These are phyloP conservation scores for Synaphobranchus kaupii DNA, from an alignment of 2,797 vertebrate genomes.

Conservation along the genomic window DNA sequence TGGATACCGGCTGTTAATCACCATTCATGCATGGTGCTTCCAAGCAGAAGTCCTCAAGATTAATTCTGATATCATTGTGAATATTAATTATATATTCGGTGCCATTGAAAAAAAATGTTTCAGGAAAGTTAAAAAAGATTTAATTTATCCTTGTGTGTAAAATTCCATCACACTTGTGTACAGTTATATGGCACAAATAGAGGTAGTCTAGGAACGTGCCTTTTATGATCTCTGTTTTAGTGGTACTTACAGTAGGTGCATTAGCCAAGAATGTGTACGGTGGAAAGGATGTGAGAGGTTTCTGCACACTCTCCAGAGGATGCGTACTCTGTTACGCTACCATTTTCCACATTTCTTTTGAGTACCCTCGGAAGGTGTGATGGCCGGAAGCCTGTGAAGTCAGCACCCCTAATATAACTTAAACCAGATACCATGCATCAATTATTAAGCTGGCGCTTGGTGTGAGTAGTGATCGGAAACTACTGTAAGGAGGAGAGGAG, in stretches of 20 bases:
- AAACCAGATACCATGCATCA: slow-evolving; percentile 57
- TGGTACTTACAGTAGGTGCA: background rate
- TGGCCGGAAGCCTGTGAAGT: slow-evolving; percentile 10
- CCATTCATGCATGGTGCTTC: background rate
- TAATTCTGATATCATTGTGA: background rate
- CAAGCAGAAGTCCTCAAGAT: background rate
- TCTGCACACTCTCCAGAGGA: slow-evolving; percentile 2
- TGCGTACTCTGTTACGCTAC: background rate
- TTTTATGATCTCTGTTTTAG: background rate
- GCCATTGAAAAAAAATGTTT: background rate
- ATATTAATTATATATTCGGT: background rate
- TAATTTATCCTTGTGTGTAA: background rate
- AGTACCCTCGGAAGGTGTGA: slow-evolving; percentile 15
- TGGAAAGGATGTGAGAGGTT: slow-evolving; percentile 2
- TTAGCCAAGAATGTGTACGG: background rate
- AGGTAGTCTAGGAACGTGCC: background rate
- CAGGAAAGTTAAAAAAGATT: background rate
- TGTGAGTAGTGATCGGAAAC: slow-evolving; percentile 9
- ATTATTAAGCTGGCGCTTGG: slow-evolving; percentile 48
- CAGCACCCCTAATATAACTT: slow-evolving; percentile 20
- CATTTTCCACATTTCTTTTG: slow-evolving; percentile 12
- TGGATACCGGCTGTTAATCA: background rate
- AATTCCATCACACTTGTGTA: background rate
- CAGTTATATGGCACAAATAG: background rate
- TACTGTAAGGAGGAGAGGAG: background rate